Base-by-base conservation (phyloP, 2,797 vertebrate genomes). In the Melanotaenia boesemani region DNA sequence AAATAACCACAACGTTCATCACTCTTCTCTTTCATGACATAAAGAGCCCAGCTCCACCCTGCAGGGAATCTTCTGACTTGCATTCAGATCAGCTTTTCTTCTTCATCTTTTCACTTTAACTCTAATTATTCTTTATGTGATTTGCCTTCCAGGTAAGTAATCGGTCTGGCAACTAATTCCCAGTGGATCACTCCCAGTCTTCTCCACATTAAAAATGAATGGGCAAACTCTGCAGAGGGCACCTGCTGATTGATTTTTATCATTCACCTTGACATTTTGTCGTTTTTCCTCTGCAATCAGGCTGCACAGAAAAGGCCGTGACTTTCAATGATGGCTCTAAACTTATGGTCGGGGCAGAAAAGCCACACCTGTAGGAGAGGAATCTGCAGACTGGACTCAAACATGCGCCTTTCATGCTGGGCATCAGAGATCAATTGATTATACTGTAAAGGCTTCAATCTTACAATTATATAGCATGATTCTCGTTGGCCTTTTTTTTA, bases 351-450 rank as follows among this genome's bases (percentile, higher is more conserved):
- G 37, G 82, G 80, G 81, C 76, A 84, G 65, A 59, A 41, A 41
- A 81, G 85, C 89, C 91, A 89, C 89, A 91, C 89, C 87, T 90
- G 89, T 88, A 50, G 72, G 60, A 71, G 56, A 77, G 54, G 52
- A 36, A 66, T 67, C 72, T 81, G 84, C 75, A 84, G 71, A 74
- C 73, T 62, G 77, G 36, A 9, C 63, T 58, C 63, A 48, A 59
- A 74, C 63, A 67, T 46, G 46, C 39, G 39, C 15, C 15, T 41
- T 15, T 41, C 39, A 50, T 50, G 20, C 18, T 20, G 20, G 46
- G 46, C 18, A 2, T 48, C 18, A 9, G 46, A 48, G 16, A 48
- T n/a, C 7, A n/a, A 10, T 1, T 22, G 20, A n/a, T 22, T 50
- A 2, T 10, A 22, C 20, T 50, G 18, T 7, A 5, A 10, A 24